Evolutionary conservation across 2,888 invertebrate species (phyloP).

Genomic region (Vesta saturnalis): DNA sequence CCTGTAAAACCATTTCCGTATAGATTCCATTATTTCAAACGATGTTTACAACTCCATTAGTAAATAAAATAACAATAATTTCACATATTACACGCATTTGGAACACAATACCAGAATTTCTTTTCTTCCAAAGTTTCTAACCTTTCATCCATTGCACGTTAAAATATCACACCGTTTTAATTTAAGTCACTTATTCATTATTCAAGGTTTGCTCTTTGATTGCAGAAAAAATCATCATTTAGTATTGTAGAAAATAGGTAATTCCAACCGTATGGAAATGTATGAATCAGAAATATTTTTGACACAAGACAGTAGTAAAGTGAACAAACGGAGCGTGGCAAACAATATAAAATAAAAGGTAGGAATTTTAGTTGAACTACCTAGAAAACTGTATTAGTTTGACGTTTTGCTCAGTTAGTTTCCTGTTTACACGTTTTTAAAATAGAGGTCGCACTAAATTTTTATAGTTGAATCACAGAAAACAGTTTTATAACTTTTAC

Average conservation of each 20-base stretch:
- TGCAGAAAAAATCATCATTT: not conserved
- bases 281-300: constrained; percentile 22
- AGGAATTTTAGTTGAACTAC: not conserved
- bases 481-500: too few relatives aligned
- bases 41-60: not conserved
- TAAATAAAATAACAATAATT: not conserved
- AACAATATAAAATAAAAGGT: constrained; percentile 7
- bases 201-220: constrained; percentile 14
- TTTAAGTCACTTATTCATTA: not conserved
- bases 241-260: not conserved
- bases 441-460: too few relatives aligned
- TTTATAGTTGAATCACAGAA: too few relatives aligned
- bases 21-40: constrained; percentile 43
- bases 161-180: not conserved
- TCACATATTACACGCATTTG: not conserved
- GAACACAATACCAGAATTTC: not conserved
- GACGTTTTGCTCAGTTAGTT: too few relatives aligned
- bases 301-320: constrained; percentile 12
- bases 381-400: not conserved
- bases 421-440: too few relatives aligned
- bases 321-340: not conserved
- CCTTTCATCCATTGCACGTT: not conserved
- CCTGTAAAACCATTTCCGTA: constrained; percentile 50
- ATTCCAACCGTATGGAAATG: constrained; percentile 14
- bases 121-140: not conserved